Evolutionary conservation across 2,113 vertebrate species (phyloP).

Genomic region (Urocynchramus pylzowi): DNA sequence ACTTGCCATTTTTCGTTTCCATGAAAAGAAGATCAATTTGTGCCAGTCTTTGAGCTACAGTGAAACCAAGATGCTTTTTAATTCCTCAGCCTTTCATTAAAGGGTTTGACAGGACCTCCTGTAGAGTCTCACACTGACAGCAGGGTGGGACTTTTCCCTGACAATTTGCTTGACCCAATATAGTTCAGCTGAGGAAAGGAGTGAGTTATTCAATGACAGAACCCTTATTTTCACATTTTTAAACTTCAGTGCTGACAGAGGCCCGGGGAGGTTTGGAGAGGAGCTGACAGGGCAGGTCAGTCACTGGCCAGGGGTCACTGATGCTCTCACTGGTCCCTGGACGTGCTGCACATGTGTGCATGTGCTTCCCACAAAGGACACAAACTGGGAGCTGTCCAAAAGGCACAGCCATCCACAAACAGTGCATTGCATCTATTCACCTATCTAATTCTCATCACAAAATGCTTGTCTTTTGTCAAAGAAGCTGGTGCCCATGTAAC

Average conservation of each 20-base stretch:
- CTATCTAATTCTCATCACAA: not conserved
- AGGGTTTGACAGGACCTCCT: not conserved
- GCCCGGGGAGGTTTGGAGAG: not conserved
- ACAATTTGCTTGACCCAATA: not conserved
- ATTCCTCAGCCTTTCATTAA: not conserved
- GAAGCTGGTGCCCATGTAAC: fast-evolving
- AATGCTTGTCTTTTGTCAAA: not conserved
- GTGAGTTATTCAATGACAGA: not conserved
- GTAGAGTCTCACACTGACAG: not conserved
- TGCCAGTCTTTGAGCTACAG: not conserved
- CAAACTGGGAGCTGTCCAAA: not conserved
- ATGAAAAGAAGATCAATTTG: not conserved
- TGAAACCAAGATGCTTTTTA: not conserved
- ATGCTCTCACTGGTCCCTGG: not conserved
- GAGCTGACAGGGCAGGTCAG: not conserved
- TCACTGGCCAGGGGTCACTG: not conserved
- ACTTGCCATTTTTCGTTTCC: not conserved
- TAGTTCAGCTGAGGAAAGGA: not conserved
- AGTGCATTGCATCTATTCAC: not conserved
- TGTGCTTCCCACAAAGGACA: not conserved
- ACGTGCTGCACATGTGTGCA: not conserved
- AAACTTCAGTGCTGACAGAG: not conserved
- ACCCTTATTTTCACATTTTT: not conserved
- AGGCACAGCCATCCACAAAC: not conserved
- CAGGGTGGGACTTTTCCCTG: not conserved